Conservation (phyloP, 2,888 invertebrate genomes). For the Lacanobia wlatinum region DNA sequence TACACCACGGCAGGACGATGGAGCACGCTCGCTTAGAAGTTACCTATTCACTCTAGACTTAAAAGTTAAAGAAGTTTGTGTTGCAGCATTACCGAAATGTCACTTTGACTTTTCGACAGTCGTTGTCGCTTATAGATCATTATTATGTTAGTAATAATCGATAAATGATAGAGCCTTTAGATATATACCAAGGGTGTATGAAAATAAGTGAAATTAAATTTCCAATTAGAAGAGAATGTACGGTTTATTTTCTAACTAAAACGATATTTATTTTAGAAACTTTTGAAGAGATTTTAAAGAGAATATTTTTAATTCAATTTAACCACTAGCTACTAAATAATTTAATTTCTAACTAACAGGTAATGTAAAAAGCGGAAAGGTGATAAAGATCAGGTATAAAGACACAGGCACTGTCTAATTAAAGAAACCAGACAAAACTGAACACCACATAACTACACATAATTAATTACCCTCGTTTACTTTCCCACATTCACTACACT, state of each 20-base stretch:
- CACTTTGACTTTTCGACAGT: no score
- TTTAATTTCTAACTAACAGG: not conserved
- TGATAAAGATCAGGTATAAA: slow-evolving; percentile 43
- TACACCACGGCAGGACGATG: no score
- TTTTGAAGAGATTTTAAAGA: not conserved
- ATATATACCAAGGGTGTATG: no score
- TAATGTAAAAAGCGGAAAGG: slow-evolving; percentile 26
- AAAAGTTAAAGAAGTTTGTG: no score
- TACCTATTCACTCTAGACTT: no score
- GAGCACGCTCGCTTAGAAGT: no score
- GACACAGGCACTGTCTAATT: slow-evolving; percentile 34
- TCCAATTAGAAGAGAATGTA: not conserved
- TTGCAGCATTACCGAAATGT: no score
- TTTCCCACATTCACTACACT: slow-evolving; percentile 46
- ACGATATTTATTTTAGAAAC: not conserved
- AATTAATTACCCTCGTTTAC: slow-evolving; percentile 55
- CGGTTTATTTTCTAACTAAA: not conserved
- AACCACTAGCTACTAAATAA: slow-evolving; percentile 13
- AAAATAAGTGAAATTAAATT: not conserved
- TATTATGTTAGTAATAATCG: no score
- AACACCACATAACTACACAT: slow-evolving; percentile 31
- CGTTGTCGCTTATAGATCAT: no score
- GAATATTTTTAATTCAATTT: not conserved
- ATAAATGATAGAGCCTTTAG: no score
- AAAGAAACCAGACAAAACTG: slow-evolving; percentile 44